These are phyloP conservation scores for Cerastoderma edule DNA, from an alignment of 2,888 invertebrate species.

Conservation along the genomic window DNA sequence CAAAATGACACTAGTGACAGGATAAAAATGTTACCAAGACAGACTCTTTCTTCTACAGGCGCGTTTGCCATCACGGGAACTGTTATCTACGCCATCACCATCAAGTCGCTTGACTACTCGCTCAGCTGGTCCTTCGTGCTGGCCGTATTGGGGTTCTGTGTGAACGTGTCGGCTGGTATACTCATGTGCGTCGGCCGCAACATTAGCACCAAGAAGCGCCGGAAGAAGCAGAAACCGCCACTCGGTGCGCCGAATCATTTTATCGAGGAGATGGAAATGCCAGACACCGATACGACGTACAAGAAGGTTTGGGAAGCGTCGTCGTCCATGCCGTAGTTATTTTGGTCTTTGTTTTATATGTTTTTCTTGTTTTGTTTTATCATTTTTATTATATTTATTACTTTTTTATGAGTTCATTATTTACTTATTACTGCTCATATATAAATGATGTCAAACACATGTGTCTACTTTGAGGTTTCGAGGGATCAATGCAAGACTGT, in stretches of 20 bases:
- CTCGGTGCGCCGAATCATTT: neutral
- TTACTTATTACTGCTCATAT: too few species aligned
- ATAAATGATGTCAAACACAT: too few species aligned
- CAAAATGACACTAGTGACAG: too few species aligned
- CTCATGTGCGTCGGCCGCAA: constrained; percentile 61
- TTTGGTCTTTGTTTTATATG: too few species aligned
- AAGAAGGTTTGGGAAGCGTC: constrained; percentile 27
- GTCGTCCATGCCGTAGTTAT: constrained; percentile 13
- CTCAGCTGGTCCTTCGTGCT: constrained; percentile 58
- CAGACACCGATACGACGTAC: constrained; percentile 34
- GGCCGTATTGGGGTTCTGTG: constrained; percentile 46
- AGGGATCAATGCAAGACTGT: too few species aligned
- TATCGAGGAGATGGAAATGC: constrained; percentile 44
- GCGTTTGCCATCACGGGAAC: constrained; percentile 42
- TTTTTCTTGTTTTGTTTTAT: too few species aligned
- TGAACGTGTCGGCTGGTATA: constrained; percentile 55
- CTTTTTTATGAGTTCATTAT: too few species aligned
- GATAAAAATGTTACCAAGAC: neutral
- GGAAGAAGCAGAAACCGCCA: constrained; percentile 17
- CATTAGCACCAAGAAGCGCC: constrained; percentile 39
- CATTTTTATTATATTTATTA: too few species aligned
- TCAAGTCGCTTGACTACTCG: constrained; percentile 42
- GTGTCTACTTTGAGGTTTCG: too few species aligned
- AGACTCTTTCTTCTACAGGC: constrained; percentile 32
- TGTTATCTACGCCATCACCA: constrained; percentile 38